Conservation (phyloP, 2,888 invertebrate genomes). For the Bugulina stolonifera region DNA sequence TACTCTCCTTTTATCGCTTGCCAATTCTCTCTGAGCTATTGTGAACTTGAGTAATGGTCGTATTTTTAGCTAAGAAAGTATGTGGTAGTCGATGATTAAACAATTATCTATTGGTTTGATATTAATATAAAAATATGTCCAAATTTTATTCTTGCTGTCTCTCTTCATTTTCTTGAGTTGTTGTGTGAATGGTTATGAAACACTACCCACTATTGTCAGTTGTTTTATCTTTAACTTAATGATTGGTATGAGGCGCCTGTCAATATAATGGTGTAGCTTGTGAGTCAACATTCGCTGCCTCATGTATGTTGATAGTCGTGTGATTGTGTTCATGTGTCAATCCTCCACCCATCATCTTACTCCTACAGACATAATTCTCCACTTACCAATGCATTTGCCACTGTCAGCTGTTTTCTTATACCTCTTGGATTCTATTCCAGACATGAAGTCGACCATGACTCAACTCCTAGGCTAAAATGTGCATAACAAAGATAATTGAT, state of each 20-base stretch:
- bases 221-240: neutral
- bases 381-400: neutral
- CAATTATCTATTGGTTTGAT: neutral
- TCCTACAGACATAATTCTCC: neutral
- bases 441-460: neutral
- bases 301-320: neutral
- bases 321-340: neutral
- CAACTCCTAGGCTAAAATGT: neutral
- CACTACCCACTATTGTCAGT: neutral
- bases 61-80: too few relatives aligned
- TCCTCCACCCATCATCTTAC: neutral
- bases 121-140: neutral
- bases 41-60: too few relatives aligned
- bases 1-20: neutral
- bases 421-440: neutral
- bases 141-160: conserved; percentile 10
- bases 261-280: neutral
- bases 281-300: neutral
- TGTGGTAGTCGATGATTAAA: too few relatives aligned
- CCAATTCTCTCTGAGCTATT: neutral
- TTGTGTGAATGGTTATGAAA: neutral
- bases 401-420: neutral
- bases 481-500: neutral
- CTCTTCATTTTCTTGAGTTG: neutral
- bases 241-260: neutral